Evolutionary conservation across 2,113 vertebrate genomes (phyloP), one percentile per base, ranked within the genome.

Genomic region (Lates calcarifer): DNA sequence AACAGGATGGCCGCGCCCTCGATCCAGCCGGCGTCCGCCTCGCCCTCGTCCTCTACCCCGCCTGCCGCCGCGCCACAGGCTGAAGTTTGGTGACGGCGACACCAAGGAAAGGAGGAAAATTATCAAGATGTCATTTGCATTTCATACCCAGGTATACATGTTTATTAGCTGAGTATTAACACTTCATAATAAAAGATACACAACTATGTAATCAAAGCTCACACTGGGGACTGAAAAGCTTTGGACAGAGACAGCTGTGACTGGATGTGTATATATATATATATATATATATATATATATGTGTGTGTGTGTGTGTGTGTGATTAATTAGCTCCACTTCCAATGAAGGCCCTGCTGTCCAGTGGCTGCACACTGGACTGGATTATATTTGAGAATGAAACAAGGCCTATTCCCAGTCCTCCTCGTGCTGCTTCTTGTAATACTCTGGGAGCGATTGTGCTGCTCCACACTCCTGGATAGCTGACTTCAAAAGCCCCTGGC

Each of bases 1-100:
- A 99, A 95, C 0, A 99, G 94, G 87, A 99, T 99, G 89, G 98
- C 98, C 0, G 97, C 98, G 1, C 98, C 98, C 91, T 99, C 98
- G 4, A 99, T 99, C 98, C 98, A 99, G 68, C 98, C 98, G 0
- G 98, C 97, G 85, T 99, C 97, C 0, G 97, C 91, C 87, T 99
- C 98, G 0, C 97, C 97, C 64, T 99, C 98, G 33, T 98, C 98
- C 87, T 99, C 98, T 0, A 93, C 95, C 13, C 97, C 98, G 0
- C 89, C 96, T 68, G 91, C 83, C 0, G 93, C 96, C 0, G 95
- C 76, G 0, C 97, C 98, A 41, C 98, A 99, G 0, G 89, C 98
- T 99, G 89, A 10, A 74, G 69, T 70, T 51, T 67, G 75, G 57
- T 68, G 58, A 53, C 53, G 29, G 51, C 61, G 63, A 39, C 31